phyloP scores from a whole-genome alignment of 2,888 invertebrate genomes.

The Stegana nigrithorax region DNA sequence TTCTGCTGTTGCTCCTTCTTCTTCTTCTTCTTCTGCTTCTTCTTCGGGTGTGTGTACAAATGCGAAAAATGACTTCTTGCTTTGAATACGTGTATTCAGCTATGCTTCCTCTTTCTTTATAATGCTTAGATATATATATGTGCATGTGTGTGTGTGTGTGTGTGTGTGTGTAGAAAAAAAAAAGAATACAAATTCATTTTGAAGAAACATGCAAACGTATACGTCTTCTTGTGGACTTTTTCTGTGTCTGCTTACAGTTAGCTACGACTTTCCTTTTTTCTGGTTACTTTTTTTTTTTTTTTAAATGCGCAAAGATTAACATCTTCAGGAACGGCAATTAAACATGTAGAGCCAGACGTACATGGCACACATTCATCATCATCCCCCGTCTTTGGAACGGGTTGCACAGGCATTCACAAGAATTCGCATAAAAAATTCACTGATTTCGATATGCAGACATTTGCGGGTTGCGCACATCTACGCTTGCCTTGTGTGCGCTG shows the following conservation, averaged over 20 bases:
- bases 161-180: background rate
- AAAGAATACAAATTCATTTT: too few relatives aligned
- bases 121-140: conserved; percentile 1
- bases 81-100: too few relatives aligned
- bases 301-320: conserved; percentile 44
- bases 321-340: conserved; percentile 44
- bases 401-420: background rate
- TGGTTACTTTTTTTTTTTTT: conserved; percentile 20
- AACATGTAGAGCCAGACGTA: conserved; percentile 34
- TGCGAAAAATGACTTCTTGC: too few relatives aligned
- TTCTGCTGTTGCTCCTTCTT: background rate
- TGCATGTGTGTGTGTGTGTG: background rate
- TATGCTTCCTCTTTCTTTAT: too few relatives aligned
- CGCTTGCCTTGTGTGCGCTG: too few relatives aligned
- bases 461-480: background rate
- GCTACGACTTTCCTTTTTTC: background rate
- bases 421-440: background rate
- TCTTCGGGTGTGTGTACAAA: too few relatives aligned
- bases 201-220: too few relatives aligned
- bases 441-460: background rate
- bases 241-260: background rate
- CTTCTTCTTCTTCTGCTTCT: background rate
- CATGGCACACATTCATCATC: conserved; percentile 14
- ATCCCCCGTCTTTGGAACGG: background rate
- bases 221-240: too few relatives aligned